Evolutionary conservation across 1,140 invertebrate species (phyloP).

Genomic region (Macrotrachela quadricornifera): DNA sequence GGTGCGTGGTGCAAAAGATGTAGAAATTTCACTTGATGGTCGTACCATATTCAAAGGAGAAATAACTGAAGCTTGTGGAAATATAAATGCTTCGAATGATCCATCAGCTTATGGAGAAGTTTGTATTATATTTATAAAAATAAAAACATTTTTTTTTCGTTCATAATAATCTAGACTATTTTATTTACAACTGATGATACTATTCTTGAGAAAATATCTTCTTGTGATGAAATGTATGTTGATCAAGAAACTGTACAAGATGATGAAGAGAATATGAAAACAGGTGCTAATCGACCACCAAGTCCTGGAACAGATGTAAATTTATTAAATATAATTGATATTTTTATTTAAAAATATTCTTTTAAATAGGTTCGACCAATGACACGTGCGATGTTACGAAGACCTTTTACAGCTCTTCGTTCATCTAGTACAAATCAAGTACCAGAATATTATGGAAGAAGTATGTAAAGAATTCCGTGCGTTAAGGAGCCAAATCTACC

Average conservation of each 20-base stretch:
- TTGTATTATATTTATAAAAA: conserved; percentile 25
- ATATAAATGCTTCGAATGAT: conserved; percentile 43
- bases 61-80: conserved; percentile 50
- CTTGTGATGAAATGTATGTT: conserved; percentile 45
- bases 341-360: conserved; percentile 6
- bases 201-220: conserved; percentile 48
- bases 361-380: conserved; percentile 16
- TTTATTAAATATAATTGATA: conserved; percentile 10
- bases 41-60: conserved; percentile 51
- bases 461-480: conserved; percentile 13
- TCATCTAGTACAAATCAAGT: conserved; percentile 14
- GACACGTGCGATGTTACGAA: conserved; percentile 13
- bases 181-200: conserved; percentile 51
- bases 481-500: too few species aligned
- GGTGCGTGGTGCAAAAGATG: conserved; percentile 45
- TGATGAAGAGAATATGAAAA: conserved; percentile 16
- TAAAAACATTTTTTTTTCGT: neutral
- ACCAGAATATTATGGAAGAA: conserved; percentile 17
- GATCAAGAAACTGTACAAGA: conserved; percentile 12
- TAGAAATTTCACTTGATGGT: conserved; percentile 47
- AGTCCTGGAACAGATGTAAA: conserved; percentile 22
- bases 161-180: conserved; percentile 40
- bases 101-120: conserved; percentile 48
- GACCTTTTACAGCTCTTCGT: too few species aligned
- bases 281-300: conserved; percentile 18